Base-by-base conservation (phyloP, 1,140 invertebrate genomes). In the Linepithema humile region DNA sequence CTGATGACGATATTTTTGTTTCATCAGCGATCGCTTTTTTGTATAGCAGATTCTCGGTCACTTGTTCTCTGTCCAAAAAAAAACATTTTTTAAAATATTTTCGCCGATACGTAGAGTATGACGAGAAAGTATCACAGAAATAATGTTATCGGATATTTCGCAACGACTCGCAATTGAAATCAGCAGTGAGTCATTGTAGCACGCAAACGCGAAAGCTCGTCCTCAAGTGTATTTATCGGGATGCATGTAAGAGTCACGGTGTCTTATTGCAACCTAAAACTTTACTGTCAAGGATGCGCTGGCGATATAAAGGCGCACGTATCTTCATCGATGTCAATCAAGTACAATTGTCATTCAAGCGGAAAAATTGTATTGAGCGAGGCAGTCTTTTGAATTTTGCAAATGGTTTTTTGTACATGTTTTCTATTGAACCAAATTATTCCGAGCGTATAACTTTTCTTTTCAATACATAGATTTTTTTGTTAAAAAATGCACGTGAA, bases 211-310 rank as follows among this genome's bases (percentile, higher is more conserved):
- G 7, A 64, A 62, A 75, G 5, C 40, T 75, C 26, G 38, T 62
- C 64, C 10, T 6, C 57, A 32, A 32, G 12, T 64, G 53, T 29
- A 15, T 65, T 45, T 77, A 35, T 64, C 40, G 59, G 20, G 29
- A 26, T 7, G 40, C 50, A 15, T 15, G 23, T 48, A 23, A 77
- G 40, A 77, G 20, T 77, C 38, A 64, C n/a, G 32, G 20, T 17
- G 50, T 73, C 70, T 57, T 73, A 73, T 73, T 50, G 70, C 15
- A 64, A 75, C 29, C 20, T 65, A 35, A 77, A 77, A 50, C 73
- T 48, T 77, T 48, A 45, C 29, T 26, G 40, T 23, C 17, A 40
- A 45, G 29, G n/a, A 64, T 32, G n/a, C n/a, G 35, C 6, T 23
- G 57, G 26, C 12, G 73, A 48, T 32, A 75, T 35, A 23, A 50